phyloP scores from a whole-genome alignment of 2,888 invertebrate species.

The Conchocele bisecta region DNA sequence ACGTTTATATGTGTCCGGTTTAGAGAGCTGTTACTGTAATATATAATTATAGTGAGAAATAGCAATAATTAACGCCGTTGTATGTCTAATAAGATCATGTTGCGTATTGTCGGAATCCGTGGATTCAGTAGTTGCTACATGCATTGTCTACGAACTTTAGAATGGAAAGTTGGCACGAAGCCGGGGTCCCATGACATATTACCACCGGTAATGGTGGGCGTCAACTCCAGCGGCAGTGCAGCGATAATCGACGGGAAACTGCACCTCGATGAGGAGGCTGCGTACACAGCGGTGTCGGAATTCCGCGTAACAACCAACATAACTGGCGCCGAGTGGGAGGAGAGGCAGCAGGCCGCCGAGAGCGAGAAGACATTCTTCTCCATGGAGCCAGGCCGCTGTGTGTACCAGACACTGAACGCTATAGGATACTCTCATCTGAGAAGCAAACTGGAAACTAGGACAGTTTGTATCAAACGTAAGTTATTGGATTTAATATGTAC shows the following conservation, averaged over 20 bases:
- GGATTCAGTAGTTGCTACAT: no score
- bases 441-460: slow-evolving; percentile 18
- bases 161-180: slow-evolving; percentile 53
- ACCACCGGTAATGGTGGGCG: slow-evolving; percentile 50
- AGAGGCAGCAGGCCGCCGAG: neutral
- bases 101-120: no score
- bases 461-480: slow-evolving; percentile 57
- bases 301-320: slow-evolving; percentile 25
- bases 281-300: slow-evolving; percentile 39
- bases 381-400: slow-evolving; percentile 59
- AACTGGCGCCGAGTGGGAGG: slow-evolving; percentile 7
- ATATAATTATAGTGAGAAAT: no score
- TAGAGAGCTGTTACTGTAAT: no score
- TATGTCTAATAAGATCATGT: no score
- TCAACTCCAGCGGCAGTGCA: slow-evolving; percentile 27
- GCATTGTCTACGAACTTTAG: no score
- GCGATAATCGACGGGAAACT: slow-evolving; percentile 47
- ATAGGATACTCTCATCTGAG: slow-evolving; percentile 51
- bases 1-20: no score
- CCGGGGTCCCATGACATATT: slow-evolving; percentile 39
- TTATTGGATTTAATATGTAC: no score
- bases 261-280: slow-evolving; percentile 20
- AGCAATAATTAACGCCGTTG: no score
- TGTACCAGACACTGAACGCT: slow-evolving; percentile 45
- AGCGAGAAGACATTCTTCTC: slow-evolving; percentile 24